A percentile compares a stretch with the other conserved stretches of the same genome.
Conservation (phyloP, 2,888 invertebrate species). For the Aspidapion aeneum region DNA sequence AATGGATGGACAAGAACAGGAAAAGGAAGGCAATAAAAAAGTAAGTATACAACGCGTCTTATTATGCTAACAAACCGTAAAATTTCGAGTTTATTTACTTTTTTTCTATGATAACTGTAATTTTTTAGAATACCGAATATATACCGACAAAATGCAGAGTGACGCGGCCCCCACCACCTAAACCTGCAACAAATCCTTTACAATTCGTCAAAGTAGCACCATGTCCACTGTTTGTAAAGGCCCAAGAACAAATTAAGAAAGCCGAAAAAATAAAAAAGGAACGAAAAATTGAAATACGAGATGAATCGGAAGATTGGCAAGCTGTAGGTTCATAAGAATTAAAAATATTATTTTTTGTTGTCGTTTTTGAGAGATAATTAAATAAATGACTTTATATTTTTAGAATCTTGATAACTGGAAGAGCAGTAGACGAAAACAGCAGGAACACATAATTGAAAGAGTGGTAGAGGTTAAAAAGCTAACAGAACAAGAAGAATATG, state of each 20-base stretch:
- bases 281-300: constrained; percentile 73
- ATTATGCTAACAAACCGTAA: background rate
- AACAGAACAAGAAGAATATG: constrained; percentile 62
- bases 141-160: constrained; percentile 53
- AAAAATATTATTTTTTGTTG: no score
- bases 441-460: constrained; percentile 86
- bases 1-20: constrained; percentile 36
- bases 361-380: constrained; percentile 1
- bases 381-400: constrained; percentile 27
- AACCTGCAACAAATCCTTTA: constrained; percentile 82
- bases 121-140: constrained; percentile 46
- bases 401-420: constrained; percentile 95
- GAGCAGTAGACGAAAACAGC: constrained; percentile 86
- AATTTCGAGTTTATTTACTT: background rate
- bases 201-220: constrained; percentile 88
- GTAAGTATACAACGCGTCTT: constrained; percentile 23
- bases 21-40: constrained; percentile 33
- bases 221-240: constrained; percentile 80
- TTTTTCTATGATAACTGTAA: no score
- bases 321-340: constrained; percentile 54
- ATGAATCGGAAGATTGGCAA: constrained; percentile 90
- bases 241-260: constrained; percentile 79
- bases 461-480: constrained; percentile 86
- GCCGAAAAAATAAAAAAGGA: constrained; percentile 82
- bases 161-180: constrained; percentile 71